Conservation (phyloP, 2,797 vertebrate genomes). For the Hemibagrus guttatus region DNA sequence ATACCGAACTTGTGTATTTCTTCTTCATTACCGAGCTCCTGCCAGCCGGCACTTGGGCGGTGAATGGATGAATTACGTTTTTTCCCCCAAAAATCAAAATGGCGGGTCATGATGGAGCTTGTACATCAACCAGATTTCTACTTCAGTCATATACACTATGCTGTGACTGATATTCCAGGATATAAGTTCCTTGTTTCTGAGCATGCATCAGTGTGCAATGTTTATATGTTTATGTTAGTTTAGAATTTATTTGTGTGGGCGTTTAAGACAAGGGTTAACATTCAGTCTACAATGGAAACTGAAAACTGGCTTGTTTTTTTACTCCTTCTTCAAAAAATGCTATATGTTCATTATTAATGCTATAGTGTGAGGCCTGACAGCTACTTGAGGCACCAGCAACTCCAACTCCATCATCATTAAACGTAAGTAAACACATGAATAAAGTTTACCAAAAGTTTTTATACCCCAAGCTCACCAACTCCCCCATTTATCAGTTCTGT, state of each 20-base stretch:
- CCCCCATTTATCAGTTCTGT: neutral
- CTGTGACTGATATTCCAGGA: conserved; percentile 12
- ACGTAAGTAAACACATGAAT: neutral
- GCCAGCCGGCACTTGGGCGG: conserved; percentile 53
- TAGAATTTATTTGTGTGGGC: neutral
- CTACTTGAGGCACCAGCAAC: neutral
- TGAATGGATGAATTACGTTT: conserved; percentile 57
- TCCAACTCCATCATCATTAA: neutral
- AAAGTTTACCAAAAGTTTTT: neutral
- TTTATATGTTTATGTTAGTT: neutral
- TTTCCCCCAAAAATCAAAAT: conserved; percentile 47
- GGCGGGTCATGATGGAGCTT: conserved; percentile 41
- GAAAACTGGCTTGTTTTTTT: neutral
- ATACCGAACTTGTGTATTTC: conserved; percentile 43
- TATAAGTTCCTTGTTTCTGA: neutral
- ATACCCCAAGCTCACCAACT: neutral
- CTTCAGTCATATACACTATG: conserved; percentile 33
- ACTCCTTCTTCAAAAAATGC: neutral
- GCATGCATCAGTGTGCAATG: neutral
- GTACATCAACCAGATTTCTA: conserved; percentile 53
- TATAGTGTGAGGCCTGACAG: neutral
- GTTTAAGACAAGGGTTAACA: neutral
- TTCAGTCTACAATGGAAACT: neutral
- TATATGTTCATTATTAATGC: neutral
- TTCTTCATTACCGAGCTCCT: conserved; percentile 62